Evolutionary conservation across 2,797 vertebrate species (phyloP).

Genomic region (Otolemur crassicaudatus): DNA sequence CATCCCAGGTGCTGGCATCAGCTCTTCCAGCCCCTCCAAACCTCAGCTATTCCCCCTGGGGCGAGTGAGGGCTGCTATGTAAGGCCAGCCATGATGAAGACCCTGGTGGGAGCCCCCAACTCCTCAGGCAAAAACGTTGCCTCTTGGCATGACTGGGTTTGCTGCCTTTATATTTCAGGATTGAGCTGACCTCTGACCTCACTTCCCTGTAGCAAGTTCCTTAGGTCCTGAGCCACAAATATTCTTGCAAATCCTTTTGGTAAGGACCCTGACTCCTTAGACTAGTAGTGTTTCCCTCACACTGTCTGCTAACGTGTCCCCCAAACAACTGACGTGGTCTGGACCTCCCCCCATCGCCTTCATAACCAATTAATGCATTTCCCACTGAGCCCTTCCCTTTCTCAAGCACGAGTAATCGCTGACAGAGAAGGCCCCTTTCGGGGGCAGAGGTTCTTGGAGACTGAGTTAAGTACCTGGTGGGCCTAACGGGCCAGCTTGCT

Average conservation of each 20-base stretch:
- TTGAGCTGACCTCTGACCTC: conserved; percentile 96
- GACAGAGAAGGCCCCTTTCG: neutral
- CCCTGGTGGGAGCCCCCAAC: neutral
- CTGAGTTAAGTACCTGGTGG: neutral
- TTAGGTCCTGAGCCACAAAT: conserved; percentile 89
- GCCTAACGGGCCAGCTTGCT: neutral
- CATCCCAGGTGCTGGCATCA: neutral
- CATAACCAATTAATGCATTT: conserved; percentile 76
- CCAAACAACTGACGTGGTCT: conserved; percentile 55
- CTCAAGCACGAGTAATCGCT: neutral
- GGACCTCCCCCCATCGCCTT: conserved; percentile 21
- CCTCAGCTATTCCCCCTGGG: neutral
- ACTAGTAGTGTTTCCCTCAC: conserved; percentile 78
- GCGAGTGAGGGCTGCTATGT: neutral
- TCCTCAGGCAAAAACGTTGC: neutral
- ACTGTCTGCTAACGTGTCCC: conserved; percentile 77
- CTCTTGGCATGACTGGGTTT: conserved; percentile 84
- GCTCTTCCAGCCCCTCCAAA: neutral
- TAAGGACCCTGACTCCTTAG: conserved; percentile 89
- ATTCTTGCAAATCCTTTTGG: conserved; percentile 90
- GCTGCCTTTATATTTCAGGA: conserved; percentile 95
- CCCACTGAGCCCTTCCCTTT: conserved; percentile 56
- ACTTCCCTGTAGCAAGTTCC: conserved; percentile 93
- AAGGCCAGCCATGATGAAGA: neutral
- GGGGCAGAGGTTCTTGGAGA: neutral